A percentile compares a stretch with the other conserved stretches of the same genome.
Conservation (phyloP, 2,888 invertebrate genomes). For the Nomada hirtipes region DNA sequence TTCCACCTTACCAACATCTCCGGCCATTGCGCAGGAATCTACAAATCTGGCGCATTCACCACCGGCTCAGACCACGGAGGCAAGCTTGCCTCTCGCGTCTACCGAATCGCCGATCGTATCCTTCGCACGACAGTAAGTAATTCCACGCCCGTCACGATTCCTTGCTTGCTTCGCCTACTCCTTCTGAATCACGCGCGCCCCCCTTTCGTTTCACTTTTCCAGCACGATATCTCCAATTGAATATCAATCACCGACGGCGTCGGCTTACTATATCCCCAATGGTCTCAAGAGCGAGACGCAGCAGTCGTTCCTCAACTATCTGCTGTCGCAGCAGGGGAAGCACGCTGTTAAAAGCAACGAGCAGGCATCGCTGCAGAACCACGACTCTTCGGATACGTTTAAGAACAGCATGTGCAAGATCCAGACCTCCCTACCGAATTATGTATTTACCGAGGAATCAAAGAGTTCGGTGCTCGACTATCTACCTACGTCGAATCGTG, state of each 20-base stretch:
- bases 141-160: slow-evolving; percentile 42
- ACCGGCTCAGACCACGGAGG: slow-evolving; percentile 48
- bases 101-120: slow-evolving; percentile 58
- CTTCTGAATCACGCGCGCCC: too few species aligned
- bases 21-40: slow-evolving; percentile 56
- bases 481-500: slow-evolving; percentile 66
- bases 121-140: slow-evolving; percentile 70
- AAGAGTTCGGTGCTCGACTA: slow-evolving; percentile 64
- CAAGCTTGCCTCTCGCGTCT: slow-evolving; percentile 51
- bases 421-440: slow-evolving; percentile 62
- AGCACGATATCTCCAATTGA: slow-evolving; percentile 36
- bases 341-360: slow-evolving; percentile 20
- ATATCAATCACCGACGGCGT: slow-evolving; percentile 44
- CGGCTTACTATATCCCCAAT: slow-evolving; percentile 33
- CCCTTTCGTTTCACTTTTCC: not conserved
- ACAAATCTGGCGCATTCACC: slow-evolving; percentile 50
- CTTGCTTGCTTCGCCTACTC: slow-evolving; percentile 33
- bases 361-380: not conserved
- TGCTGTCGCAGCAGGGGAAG: slow-evolving; percentile 35
- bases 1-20: slow-evolving; percentile 38
- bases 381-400: slow-evolving; percentile 46
- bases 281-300: slow-evolving; percentile 45
- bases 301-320: slow-evolving; percentile 28
- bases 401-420: slow-evolving; percentile 38
- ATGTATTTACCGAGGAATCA: slow-evolving; percentile 55